A percentile compares a stretch with the other conserved stretches of the same genome.
Evolutionary conservation across 2,888 invertebrate genomes (phyloP).

Genomic region (Pseudococcus jackbeardsleyi): DNA sequence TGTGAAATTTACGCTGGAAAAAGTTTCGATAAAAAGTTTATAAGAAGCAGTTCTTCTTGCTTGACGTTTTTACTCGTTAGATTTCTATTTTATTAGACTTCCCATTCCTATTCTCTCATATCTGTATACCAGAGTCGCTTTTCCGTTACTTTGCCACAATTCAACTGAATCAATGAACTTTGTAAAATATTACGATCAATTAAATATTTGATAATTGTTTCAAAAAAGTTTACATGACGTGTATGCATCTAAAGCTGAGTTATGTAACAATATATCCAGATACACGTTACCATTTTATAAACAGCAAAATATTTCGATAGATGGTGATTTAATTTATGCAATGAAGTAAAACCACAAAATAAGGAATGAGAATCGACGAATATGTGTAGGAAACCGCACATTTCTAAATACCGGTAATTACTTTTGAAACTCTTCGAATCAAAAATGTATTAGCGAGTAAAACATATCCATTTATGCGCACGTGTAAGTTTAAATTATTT

Average conservation of each 20-base stretch:
- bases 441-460: not conserved
- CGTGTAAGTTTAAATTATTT: not conserved
- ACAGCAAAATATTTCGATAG: not conserved
- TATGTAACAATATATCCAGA: slow-evolving; percentile 5
- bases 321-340: slow-evolving; percentile 27
- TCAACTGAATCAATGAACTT: slow-evolving; percentile 13
- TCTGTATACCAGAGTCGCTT: not conserved
- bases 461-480: not conserved
- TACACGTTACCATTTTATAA: not conserved
- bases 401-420: slow-evolving; percentile 32
- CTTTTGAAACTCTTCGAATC: not conserved
- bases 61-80: slow-evolving; percentile 44
- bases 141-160: slow-evolving; percentile 11
- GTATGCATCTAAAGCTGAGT: not conserved
- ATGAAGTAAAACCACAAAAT: slow-evolving; percentile 22
- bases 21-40: slow-evolving; percentile 52
- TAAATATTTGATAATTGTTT: slow-evolving; percentile 49
- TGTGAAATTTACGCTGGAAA: slow-evolving; percentile 18
- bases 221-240: not conserved
- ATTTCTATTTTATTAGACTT: slow-evolving; percentile 44
- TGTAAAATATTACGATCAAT: slow-evolving; percentile 20
- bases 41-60: slow-evolving; percentile 49
- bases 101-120: not conserved
- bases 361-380: not conserved
- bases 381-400: not conserved